Conservation (phyloP, 2,797 vertebrate species). For the Halcyon chelicuti region DNA sequence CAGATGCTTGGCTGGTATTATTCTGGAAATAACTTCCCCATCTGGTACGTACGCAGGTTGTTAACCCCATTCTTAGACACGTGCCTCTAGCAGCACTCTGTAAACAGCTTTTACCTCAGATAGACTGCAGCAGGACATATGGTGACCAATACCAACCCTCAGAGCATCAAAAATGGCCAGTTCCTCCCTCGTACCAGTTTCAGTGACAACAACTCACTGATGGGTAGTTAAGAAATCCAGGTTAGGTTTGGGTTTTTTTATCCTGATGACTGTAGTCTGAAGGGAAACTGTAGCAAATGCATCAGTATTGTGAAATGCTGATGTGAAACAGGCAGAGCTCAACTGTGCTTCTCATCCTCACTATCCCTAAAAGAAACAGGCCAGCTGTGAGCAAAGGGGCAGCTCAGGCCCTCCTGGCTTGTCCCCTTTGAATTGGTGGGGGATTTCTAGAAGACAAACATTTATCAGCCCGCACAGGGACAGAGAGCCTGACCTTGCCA, state of each 20-base stretch:
- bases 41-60: background rate
- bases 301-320: background rate
- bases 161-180: slow-evolving; percentile 80
- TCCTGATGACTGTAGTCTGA: slow-evolving; percentile 77
- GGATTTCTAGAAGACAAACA: background rate
- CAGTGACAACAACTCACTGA: slow-evolving; percentile 80
- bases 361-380: background rate
- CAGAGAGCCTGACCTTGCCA: no score
- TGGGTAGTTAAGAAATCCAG: slow-evolving; percentile 77
- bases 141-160: slow-evolving; percentile 81
- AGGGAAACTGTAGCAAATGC: background rate
- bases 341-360: background rate
- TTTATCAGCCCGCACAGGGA: background rate
- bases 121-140: slow-evolving; percentile 80
- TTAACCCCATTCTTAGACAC: background rate
- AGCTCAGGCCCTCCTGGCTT: background rate
- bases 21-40: background rate
- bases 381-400: background rate
- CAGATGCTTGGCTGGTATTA: background rate
- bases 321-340: background rate
- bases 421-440: background rate
- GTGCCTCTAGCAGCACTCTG: background rate
- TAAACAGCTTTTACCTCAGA: slow-evolving; percentile 76
- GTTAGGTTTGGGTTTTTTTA: slow-evolving; percentile 15
- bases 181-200: slow-evolving; percentile 72